Evolutionary conservation across 1,140 invertebrate species (phyloP).

Genomic region (Sycobia sp.): DNA sequence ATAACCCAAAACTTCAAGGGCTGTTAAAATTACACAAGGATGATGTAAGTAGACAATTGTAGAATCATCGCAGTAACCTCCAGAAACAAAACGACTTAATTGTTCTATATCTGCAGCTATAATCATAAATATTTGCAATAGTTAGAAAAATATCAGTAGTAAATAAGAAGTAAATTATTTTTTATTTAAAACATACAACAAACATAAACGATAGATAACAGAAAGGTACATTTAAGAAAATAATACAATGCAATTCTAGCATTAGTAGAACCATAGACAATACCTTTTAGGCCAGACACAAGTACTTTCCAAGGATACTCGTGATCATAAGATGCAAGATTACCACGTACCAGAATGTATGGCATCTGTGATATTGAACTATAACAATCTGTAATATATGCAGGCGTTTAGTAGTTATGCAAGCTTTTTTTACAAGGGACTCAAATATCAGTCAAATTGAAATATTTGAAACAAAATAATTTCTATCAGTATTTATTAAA

Average conservation of each 20-base stretch:
- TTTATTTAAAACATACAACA: conserved; percentile 2
- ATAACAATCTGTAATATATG: conserved; percentile 38
- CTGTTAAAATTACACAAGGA: conserved; percentile 83
- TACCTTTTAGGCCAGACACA: conserved; percentile 83
- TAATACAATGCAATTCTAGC: conserved; percentile 8
- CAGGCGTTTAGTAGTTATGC: conserved; percentile 18
- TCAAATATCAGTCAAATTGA: too few species aligned
- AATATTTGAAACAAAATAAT: too few species aligned
- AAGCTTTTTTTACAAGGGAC: too few species aligned
- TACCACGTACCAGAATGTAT: conserved; percentile 85
- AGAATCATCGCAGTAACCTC: conserved; percentile 77
- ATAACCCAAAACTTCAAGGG: conserved; percentile 83
- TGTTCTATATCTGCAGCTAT: conserved; percentile 80
- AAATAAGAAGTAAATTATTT: background rate
- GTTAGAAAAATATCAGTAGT: background rate
- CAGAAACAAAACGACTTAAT: conserved; percentile 76
- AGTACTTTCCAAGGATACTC: conserved; percentile 83
- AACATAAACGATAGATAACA: conserved; percentile 22
- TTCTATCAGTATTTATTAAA: too few species aligned
- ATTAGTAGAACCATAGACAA: conserved; percentile 5
- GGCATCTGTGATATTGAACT: conserved; percentile 68
- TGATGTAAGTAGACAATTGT: conserved; percentile 85
- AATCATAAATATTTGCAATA: conserved; percentile 33
- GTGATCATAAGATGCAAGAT: conserved; percentile 82
- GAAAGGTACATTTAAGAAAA: conserved; percentile 26